These are phyloP conservation scores for Lampris incognitus DNA, from an alignment of 2,113 vertebrate species.

Conservation along the genomic window DNA sequence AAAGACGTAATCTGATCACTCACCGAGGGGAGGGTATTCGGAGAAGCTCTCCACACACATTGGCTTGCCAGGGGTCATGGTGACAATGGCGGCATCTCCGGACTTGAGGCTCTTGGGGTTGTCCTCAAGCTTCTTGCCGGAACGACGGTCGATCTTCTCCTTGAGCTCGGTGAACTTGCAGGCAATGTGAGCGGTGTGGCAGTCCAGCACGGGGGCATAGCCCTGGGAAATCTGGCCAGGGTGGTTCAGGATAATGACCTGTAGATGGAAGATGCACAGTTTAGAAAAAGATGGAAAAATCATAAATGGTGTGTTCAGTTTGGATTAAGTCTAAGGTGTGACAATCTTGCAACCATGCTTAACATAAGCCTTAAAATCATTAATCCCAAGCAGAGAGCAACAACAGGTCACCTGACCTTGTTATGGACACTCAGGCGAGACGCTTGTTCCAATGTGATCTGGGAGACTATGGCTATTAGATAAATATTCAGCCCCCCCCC, in stretches of 20 bases:
- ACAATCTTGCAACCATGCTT: too few species aligned
- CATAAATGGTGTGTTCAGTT: too few species aligned
- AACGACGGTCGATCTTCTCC: constrained; percentile 87
- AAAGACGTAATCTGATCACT: constrained; percentile 7
- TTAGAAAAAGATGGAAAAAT: too few species aligned
- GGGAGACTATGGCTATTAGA: too few species aligned
- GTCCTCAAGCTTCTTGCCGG: constrained; percentile 86
- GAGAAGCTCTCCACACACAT: constrained; percentile 87
- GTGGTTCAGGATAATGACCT: constrained; percentile 89
- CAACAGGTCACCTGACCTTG: too few species aligned
- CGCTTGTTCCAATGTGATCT: too few species aligned
- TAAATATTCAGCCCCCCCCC: too few species aligned
- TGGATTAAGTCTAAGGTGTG: too few species aligned
- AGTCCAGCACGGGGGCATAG: constrained; percentile 85
- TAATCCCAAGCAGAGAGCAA: too few species aligned
- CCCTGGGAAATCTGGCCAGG: constrained; percentile 83
- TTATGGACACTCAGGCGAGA: too few species aligned
- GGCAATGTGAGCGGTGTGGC: constrained; percentile 86
- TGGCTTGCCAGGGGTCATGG: constrained; percentile 82
- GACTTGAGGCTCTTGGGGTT: constrained; percentile 83
- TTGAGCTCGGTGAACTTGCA: constrained; percentile 85
- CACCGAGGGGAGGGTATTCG: constrained; percentile 83
- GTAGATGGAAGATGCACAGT: background rate
- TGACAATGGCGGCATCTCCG: constrained; percentile 84
- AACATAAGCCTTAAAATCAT: too few species aligned